These are phyloP conservation scores for Atherinosoma microstoma DNA, from an alignment of 2,797 vertebrate genomes.

Conservation along the genomic window DNA sequence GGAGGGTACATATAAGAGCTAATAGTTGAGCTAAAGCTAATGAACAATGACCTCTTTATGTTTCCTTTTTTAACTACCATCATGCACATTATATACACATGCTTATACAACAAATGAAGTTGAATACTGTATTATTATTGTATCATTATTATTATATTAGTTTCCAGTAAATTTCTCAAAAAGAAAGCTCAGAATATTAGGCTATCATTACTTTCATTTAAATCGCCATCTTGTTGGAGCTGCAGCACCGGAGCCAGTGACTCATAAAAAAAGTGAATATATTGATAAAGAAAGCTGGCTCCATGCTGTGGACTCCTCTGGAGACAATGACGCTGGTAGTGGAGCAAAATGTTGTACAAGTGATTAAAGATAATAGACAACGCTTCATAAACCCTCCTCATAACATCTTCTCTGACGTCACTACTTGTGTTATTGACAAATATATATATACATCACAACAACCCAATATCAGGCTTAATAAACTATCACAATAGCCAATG, in stretches of 20 bases:
- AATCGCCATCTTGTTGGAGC: neutral
- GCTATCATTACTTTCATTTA: no score
- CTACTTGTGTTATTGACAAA: neutral
- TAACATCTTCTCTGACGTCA: no score
- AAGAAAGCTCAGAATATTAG: neutral
- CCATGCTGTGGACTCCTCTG: neutral
- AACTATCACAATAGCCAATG: constrained; percentile 24
- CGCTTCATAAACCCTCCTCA: no score
- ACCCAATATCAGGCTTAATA: neutral
- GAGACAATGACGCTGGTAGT: neutral
- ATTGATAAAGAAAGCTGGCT: neutral
- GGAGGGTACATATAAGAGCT: neutral
- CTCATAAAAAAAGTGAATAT: neutral
- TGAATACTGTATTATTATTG: neutral
- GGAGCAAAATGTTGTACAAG: neutral
- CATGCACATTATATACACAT: neutral
- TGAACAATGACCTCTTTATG: neutral
- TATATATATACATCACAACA: neutral
- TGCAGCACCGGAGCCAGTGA: neutral
- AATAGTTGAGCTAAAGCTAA: neutral
- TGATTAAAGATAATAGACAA: no score
- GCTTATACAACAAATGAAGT: neutral
- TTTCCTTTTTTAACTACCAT: neutral
- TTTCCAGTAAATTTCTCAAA: neutral
- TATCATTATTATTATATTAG: neutral